Base-by-base conservation (phyloP, 2,797 vertebrate species). In the Brachyalestes nurse region DNA sequence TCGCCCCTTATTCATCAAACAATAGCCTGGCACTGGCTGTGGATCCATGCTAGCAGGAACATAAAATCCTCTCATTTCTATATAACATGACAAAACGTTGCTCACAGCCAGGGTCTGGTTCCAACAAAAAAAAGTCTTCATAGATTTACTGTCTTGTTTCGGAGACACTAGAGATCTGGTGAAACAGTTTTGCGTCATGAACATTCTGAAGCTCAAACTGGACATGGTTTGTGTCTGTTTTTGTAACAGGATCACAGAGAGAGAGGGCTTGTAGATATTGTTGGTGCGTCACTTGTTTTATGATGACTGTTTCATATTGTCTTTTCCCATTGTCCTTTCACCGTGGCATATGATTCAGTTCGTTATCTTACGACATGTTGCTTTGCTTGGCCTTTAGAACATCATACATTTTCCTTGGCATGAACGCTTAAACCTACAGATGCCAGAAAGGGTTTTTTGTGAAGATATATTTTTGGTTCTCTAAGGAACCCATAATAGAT, bases 131-230 rank as follows among this genome's bases (percentile, higher is more conserved):
- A 70, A 80, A 61, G 72, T 71, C 53, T 23, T 47, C 40, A 71
- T 40, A 45, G 64, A 88, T 85, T 81, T 71, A 79, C 16, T 21
- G 8, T 6, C 49, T 78, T 70, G 40, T 80, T 74, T 69, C 28
- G 12, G 34, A 72, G 42, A 53, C 14, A 53, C 66, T 14, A 60
- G 49, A 75, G 53, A 72, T 38, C 13, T 28, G 12, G n/a, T 61
- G 25, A 57, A 76, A 70, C 10, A n/a, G 13, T 78, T 7, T 34
- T 28, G 61, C 25, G 14, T 78, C 53, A 79, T 66, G 61, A 21
- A 76, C 58, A 19, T 42, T n/a, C 16, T 19, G 78, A 61, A 69
- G 57, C 69, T 53, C 65, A 75, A 28, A 61, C 55, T 64, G 19
- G 23, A 70, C 28, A 53, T 80, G 64, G 72, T 77, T 53, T 19